Percentiles rank a stretch among this genome's conserved stretches.
phyloP scores from a whole-genome alignment of 2,888 invertebrate species.

The Ochropacha duplaris region DNA sequence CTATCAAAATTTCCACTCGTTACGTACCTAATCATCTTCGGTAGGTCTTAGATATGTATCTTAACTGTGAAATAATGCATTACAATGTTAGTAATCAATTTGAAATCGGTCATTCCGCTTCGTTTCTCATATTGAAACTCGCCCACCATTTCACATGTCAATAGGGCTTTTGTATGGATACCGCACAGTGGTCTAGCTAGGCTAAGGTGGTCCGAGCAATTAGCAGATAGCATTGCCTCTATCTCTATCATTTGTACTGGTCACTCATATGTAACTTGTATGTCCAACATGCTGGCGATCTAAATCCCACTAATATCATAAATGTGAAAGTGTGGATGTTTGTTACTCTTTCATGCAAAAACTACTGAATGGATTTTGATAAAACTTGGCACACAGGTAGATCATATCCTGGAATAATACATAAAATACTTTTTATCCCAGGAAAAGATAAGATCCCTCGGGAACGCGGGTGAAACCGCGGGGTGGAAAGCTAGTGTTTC shows the following conservation, averaged over 20 bases:
- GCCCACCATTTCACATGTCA: slow-evolving; percentile 55
- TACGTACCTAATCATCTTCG: not conserved
- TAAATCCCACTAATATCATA: too few species aligned
- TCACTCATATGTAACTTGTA: slow-evolving; percentile 8
- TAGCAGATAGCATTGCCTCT: slow-evolving; percentile 61
- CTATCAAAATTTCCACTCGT: too few species aligned
- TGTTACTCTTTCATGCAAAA: too few species aligned
- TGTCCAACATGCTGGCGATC: not conserved
- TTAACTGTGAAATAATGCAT: not conserved
- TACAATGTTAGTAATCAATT: slow-evolving; percentile 37
- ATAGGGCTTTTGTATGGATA: slow-evolving; percentile 67
- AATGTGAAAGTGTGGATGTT: too few species aligned
- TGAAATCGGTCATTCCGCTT: slow-evolving; percentile 41
- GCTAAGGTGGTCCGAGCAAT: slow-evolving; percentile 68
- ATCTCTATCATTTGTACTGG: slow-evolving; percentile 33
- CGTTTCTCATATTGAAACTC: slow-evolving; percentile 49
- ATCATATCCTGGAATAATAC: too few species aligned
- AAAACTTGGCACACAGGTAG: too few species aligned
- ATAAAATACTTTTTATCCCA: too few species aligned
- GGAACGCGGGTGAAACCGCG: too few species aligned
- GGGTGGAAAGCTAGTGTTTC: too few species aligned
- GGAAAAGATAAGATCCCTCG: too few species aligned
- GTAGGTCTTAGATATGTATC: not conserved
- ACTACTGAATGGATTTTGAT: too few species aligned
- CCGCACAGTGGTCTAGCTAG: slow-evolving; percentile 56